Percentiles rank a stretch among this genome's conserved stretches.
Evolutionary conservation across 2,888 invertebrate species (phyloP).

Genomic region (Diarsia rubi): DNA sequence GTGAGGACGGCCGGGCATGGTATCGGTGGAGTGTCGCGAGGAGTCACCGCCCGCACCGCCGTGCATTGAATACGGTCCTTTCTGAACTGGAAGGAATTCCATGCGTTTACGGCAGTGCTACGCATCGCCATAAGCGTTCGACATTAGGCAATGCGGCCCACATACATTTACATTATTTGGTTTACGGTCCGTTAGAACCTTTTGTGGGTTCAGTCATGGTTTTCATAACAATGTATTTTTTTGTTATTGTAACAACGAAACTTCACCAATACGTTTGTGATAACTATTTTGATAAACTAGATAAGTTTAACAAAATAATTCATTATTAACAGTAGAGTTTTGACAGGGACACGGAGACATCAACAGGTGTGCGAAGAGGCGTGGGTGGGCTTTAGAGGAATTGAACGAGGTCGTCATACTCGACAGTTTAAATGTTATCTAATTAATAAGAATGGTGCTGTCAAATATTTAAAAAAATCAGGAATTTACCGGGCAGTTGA

Average conservation of each 20-base stretch:
- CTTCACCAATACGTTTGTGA: conserved; percentile 6
- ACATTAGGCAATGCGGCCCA: conserved; percentile 84
- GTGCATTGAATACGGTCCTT: conserved; percentile 85
- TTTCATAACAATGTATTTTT: conserved; percentile 65
- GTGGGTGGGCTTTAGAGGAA: conserved; percentile 75
- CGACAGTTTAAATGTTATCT: conserved; percentile 40
- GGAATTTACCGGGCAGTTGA: neutral
- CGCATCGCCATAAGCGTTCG: conserved; percentile 80
- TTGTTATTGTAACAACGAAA: conserved; percentile 29
- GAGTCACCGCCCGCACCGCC: conserved; percentile 87
- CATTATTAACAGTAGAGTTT: neutral
- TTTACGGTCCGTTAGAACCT: conserved; percentile 82
- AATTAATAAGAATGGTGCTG: conserved; percentile 40
- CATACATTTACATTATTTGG: conserved; percentile 85
- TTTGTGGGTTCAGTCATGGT: conserved; percentile 72
- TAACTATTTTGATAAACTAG: conserved; percentile 22
- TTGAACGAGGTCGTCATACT: conserved; percentile 46
- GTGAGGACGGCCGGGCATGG: conserved; percentile 79
- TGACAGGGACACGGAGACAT: conserved; percentile 43
- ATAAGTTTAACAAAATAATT: conserved; percentile 19
- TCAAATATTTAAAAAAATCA: conserved; percentile 19
- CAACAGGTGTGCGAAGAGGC: conserved; percentile 76
- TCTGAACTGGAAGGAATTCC: conserved; percentile 80
- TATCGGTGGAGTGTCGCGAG: conserved; percentile 84
- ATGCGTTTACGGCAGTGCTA: conserved; percentile 77